These are phyloP conservation scores for Lampris megalopsis DNA, from an alignment of 2,113 vertebrate genomes.

Conservation along the genomic window DNA sequence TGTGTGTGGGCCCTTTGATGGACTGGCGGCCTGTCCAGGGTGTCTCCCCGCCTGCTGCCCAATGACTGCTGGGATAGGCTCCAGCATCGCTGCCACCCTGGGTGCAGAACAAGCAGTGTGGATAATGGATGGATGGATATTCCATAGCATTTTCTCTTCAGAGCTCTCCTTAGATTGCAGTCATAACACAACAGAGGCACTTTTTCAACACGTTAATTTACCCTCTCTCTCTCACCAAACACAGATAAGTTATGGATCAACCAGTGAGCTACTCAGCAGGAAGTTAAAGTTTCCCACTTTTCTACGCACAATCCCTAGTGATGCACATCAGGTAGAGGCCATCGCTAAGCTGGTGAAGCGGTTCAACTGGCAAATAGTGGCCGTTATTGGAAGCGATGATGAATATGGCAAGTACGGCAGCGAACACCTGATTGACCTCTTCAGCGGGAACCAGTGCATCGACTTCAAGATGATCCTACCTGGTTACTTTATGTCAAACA, in stretches of 20 bases:
- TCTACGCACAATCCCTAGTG: conserved; percentile 66
- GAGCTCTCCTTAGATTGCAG: background rate
- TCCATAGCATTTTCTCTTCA: too few relatives aligned
- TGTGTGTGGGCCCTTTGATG: too few relatives aligned
- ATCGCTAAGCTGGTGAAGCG: conserved; percentile 52
- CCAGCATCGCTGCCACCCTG: too few relatives aligned
- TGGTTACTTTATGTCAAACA: conserved; percentile 25
- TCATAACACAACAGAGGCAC: background rate
- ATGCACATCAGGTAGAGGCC: conserved; percentile 61
- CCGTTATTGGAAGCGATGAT: conserved; percentile 72
- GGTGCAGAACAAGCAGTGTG: too few relatives aligned
- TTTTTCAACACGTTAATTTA: background rate
- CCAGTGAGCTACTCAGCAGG: conserved; percentile 67
- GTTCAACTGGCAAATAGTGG: conserved; percentile 64
- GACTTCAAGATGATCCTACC: conserved; percentile 61
- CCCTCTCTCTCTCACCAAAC: conserved; percentile 3
- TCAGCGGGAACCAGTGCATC: conserved; percentile 38
- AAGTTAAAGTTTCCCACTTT: conserved; percentile 75
- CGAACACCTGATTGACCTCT: conserved; percentile 3
- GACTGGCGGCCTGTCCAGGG: too few relatives aligned
- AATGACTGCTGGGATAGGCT: too few relatives aligned
- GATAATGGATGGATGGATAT: too few relatives aligned
- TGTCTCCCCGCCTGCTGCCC: too few relatives aligned
- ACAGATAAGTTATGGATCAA: conserved; percentile 69
- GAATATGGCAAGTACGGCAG: conserved; percentile 70